Percentiles rank a stretch among this genome's conserved stretches.
Conservation (phyloP, 2,888 invertebrate species). For the Chymomyza caudatula region DNA sequence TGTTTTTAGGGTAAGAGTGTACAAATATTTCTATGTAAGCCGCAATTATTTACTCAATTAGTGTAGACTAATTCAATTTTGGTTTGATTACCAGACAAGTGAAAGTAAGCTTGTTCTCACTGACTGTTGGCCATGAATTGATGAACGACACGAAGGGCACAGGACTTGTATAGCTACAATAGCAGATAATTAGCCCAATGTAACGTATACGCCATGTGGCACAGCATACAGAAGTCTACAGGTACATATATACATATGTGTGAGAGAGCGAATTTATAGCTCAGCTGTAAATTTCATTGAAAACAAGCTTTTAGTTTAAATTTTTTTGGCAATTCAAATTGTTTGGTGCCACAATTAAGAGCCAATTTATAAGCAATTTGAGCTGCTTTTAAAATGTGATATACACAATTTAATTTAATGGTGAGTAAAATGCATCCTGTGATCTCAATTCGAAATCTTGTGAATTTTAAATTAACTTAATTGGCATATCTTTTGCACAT, state of each 20-base stretch:
- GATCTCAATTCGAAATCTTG: too few relatives aligned
- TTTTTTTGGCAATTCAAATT: neutral
- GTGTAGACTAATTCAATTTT: conserved; percentile 21
- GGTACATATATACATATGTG: neutral
- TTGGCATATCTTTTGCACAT: too few relatives aligned
- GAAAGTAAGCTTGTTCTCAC: neutral
- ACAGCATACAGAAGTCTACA: neutral
- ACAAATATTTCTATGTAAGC: neutral
- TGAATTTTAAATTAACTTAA: too few relatives aligned
- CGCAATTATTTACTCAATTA: conserved; percentile 41
- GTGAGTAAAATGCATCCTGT: too few relatives aligned
- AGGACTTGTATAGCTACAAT: conserved; percentile 25
- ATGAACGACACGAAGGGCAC: neutral
- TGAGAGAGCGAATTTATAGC: neutral
- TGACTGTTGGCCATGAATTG: neutral
- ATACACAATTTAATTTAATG: too few relatives aligned
- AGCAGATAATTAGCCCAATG: conserved; percentile 30
- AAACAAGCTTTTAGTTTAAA: neutral
- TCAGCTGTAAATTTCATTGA: neutral
- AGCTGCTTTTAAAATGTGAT: neutral
- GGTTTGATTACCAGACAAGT: conserved; percentile 28
- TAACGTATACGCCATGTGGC: conserved; percentile 2
- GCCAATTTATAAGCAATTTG: conserved; percentile 3
- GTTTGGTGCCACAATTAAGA: neutral
- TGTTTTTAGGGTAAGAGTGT: conserved; percentile 14